Evolutionary conservation across 2,888 invertebrate species (phyloP), one percentile per base, ranked within the genome.

Genomic region (Melanargia galathea): DNA sequence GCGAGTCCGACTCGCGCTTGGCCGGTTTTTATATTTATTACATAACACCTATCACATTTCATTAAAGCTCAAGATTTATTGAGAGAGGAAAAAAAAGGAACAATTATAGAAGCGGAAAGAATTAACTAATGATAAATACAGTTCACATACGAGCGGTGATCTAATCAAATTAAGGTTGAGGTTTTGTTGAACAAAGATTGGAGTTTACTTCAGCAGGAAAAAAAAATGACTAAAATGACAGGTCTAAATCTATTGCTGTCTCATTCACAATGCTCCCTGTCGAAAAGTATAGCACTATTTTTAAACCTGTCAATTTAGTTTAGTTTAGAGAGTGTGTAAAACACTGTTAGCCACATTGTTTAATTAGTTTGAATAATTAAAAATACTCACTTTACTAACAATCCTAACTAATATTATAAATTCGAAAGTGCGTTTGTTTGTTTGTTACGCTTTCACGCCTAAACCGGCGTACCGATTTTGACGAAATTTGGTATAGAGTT

Each of bases 61-160:
- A 35, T 58, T 40, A 40, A 18, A 48, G 38, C 16, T 62, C 38
- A 55, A 55, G 57, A 56, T 40, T 54, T 40, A 61, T 61, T 51
- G 30, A 20, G 49, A 24, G 35, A n/a, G n/a, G n/a, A n/a, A n/a
- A 57, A 62, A 65, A 63, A 56, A 55, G 62, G 59, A 62, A 51
- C 61, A 60, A 65, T 60, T 43, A 67, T 26, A 65, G 49, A 24
- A 67, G 70, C 73, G 71, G 63, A 70, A 64, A 69, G 71, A 72
- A 76, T 78, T 76, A 77, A 72, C 68, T 75, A 75, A 82, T 84
- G 83, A 86, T 85, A 79, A 81, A 84, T 83, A 81, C 73, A 75
- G 77, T 82, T 83, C 80, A 80, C 82, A 82, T 79, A 80, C 78
- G 77, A 71, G 71, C 72, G 70, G 69, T 64, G 65, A 35, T 65